phyloP scores from a whole-genome alignment of 1,140 invertebrate species.

The Frieseomelitta varia region DNA sequence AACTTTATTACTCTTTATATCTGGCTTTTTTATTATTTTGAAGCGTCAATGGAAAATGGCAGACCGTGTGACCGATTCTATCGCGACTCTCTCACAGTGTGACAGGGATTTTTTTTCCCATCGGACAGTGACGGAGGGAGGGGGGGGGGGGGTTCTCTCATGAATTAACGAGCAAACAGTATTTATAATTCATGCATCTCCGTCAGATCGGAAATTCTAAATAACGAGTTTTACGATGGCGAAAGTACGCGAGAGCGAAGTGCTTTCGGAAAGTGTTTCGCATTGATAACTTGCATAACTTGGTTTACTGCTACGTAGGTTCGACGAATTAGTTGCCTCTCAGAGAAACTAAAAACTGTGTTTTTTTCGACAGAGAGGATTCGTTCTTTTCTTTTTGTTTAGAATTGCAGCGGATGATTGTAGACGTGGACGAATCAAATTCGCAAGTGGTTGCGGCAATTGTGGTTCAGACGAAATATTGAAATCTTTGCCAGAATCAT shows the following conservation, averaged over 20 bases:
- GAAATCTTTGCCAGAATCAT: neutral
- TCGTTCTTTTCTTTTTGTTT: no score
- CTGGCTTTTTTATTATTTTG: neutral
- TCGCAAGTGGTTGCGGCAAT: neutral
- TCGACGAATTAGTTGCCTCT: neutral
- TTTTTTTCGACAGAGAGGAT: no score
- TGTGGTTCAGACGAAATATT: neutral
- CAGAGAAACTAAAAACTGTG: neutral
- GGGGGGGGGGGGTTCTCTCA: no score
- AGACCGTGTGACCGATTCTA: neutral
- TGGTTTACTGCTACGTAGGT: neutral
- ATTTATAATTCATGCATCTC: neutral
- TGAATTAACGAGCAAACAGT: neutral
- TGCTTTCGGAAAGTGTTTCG: neutral
- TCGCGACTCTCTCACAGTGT: neutral
- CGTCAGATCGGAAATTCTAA: neutral
- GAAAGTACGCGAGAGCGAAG: neutral
- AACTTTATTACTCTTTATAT: slow-evolving; percentile 18
- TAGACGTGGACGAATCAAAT: no score
- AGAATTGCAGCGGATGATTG: no score
- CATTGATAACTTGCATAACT: neutral
- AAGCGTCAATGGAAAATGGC: neutral
- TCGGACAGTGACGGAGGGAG: neutral
- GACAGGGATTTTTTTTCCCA: no score
- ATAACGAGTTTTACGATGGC: neutral